Evolutionary conservation across 2,113 vertebrate species (phyloP).

Genomic region (Eubucco bourcierii): DNA sequence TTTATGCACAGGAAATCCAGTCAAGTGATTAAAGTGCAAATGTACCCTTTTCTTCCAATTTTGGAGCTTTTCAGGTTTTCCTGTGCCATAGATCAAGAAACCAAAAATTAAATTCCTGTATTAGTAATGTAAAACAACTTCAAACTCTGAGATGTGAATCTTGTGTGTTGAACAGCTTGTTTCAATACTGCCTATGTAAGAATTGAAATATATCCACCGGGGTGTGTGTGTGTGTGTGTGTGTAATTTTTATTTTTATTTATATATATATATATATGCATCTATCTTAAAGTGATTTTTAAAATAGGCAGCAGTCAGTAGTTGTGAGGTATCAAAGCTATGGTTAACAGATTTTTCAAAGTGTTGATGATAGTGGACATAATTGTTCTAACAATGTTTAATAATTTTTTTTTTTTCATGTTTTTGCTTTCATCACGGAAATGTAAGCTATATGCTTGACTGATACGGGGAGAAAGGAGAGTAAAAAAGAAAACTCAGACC

Average conservation of each 20-base stretch:
- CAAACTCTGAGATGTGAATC: neutral
- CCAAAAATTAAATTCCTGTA: neutral
- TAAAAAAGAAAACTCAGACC: neutral
- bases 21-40: constrained; percentile 52
- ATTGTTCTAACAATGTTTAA: neutral
- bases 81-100: neutral
- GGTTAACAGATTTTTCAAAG: neutral
- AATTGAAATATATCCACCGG: neutral
- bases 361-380: neutral
- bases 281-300: neutral
- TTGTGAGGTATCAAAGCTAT: neutral
- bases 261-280: no score
- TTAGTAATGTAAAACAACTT: neutral
- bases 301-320: neutral
- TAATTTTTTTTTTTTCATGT: neutral
- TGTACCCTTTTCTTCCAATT: constrained; percentile 50
- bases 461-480: neutral
- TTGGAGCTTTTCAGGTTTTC: neutral
- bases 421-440: neutral
- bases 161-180: neutral
- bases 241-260: no score
- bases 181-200: neutral
- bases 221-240: no score
- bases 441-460: neutral
- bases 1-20: constrained; percentile 34